Evolutionary conservation across 2,113 vertebrate genomes (phyloP).

Genomic region (Alosa alosa): DNA sequence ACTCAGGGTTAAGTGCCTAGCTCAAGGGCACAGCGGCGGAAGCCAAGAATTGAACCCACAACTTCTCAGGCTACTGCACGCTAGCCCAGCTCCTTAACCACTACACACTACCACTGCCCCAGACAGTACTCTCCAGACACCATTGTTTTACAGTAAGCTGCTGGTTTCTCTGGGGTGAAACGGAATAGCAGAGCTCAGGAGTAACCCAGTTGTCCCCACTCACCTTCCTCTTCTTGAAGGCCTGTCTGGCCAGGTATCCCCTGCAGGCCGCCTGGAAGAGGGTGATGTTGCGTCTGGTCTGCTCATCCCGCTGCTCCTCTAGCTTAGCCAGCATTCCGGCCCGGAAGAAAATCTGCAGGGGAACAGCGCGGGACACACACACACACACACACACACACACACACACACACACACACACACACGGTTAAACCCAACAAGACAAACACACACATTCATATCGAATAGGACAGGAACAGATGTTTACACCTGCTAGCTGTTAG

Average conservation of each 20-base stretch:
- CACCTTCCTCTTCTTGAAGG: constrained; percentile 98
- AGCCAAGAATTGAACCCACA: too few species aligned
- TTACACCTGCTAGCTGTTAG: too few species aligned
- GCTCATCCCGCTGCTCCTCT: constrained; percentile 91
- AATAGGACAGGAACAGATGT: too few species aligned
- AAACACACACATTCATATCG: too few species aligned
- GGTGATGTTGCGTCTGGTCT: constrained; percentile 87
- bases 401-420: background rate
- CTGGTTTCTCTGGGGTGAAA: background rate
- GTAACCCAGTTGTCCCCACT: background rate
- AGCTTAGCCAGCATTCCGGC: constrained; percentile 86
- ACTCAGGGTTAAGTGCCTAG: too few species aligned
- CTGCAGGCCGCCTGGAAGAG: constrained; percentile 89
- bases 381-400: background rate
- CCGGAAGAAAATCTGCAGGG: constrained; percentile 88
- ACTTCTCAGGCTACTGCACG: too few species aligned
- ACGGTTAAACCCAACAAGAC: background rate
- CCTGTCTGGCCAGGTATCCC: constrained; percentile 90
- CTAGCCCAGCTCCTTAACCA: too few species aligned
- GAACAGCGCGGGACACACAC: background rate
- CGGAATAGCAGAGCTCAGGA: too few species aligned
- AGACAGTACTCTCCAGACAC: too few species aligned
- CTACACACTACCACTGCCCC: too few species aligned
- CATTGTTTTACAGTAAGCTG: too few species aligned
- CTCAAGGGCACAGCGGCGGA: too few species aligned